Percentiles rank a stretch among this genome's conserved stretches.
phyloP scores from a whole-genome alignment of 2,797 vertebrate genomes.

The Merluccius polli region DNA sequence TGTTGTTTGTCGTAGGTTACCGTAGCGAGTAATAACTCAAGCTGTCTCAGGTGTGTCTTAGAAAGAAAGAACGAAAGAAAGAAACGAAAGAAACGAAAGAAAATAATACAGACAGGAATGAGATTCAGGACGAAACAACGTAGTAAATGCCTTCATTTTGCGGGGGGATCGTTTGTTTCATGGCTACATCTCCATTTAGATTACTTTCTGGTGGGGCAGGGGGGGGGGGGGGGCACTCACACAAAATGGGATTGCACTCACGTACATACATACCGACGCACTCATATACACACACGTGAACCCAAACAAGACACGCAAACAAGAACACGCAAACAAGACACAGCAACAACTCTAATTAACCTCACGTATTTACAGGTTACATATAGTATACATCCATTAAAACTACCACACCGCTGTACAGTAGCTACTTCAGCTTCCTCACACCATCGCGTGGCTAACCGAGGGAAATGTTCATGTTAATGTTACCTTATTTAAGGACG shows the following conservation, averaged over 20 bases:
- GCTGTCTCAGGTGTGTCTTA: not conserved
- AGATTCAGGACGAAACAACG: constrained; percentile 5
- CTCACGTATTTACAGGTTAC: no score
- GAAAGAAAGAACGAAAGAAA: not conserved
- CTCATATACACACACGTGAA: not conserved
- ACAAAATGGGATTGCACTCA: not conserved
- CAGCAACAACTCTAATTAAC: not conserved
- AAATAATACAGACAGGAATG: not conserved
- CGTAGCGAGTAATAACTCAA: not conserved
- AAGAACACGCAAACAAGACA: no score
- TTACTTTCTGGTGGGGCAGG: not conserved
- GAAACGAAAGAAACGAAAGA: not conserved
- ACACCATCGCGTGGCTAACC: not conserved
- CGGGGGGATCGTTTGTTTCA: constrained; percentile 41
- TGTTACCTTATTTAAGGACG: no score
- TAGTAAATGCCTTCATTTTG: constrained; percentile 43
- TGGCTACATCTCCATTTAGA: constrained; percentile 50
- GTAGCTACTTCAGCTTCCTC: not conserved
- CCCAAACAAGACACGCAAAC: not conserved
- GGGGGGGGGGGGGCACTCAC: not conserved
- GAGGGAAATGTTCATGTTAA: no score
- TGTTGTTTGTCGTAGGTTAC: not conserved
- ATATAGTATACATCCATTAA: no score
- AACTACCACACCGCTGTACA: not conserved
- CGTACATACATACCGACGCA: not conserved